These are phyloP conservation scores for Silurus asotus DNA, from an alignment of 2,113 vertebrate species.

Conservation along the genomic window DNA sequence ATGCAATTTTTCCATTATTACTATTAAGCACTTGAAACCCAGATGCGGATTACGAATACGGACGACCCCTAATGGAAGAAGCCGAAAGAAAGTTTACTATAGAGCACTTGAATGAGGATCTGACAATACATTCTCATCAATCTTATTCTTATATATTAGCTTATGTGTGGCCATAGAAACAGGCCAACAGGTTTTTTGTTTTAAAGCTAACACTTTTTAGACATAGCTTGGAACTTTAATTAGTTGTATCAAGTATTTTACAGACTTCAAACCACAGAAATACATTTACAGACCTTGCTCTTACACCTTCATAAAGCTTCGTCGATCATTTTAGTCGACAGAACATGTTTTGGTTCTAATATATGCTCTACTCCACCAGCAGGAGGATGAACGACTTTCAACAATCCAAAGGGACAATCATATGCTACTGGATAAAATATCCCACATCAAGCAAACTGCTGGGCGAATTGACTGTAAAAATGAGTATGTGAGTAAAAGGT, in stretches of 20 bases:
- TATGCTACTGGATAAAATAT: slow-evolving; percentile 73
- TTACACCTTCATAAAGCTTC: neutral
- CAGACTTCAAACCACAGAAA: too few species aligned
- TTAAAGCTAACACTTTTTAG: neutral
- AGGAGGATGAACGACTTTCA: slow-evolving; percentile 67
- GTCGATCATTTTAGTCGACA: neutral
- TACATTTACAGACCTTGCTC: neutral
- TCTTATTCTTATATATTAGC: neutral
- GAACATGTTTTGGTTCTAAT: neutral
- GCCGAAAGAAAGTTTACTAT: too few species aligned
- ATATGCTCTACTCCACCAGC: slow-evolving; percentile 33
- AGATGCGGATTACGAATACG: too few species aligned
- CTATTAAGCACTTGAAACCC: too few species aligned
- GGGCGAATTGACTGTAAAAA: slow-evolving; percentile 67
- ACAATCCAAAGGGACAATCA: slow-evolving; percentile 71
- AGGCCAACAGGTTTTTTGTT: neutral
- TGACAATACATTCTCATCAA: neutral
- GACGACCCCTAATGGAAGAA: too few species aligned
- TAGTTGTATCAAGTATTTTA: neutral
- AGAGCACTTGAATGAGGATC: neutral
- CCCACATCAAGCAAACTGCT: slow-evolving; percentile 68
- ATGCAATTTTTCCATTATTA: neutral
- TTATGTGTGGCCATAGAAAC: neutral
- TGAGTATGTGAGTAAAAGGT: slow-evolving; percentile 68
- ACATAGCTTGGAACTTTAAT: neutral